These are phyloP conservation scores for Drosophila colorata DNA, from an alignment of 2,888 invertebrate genomes.

Conservation along the genomic window DNA sequence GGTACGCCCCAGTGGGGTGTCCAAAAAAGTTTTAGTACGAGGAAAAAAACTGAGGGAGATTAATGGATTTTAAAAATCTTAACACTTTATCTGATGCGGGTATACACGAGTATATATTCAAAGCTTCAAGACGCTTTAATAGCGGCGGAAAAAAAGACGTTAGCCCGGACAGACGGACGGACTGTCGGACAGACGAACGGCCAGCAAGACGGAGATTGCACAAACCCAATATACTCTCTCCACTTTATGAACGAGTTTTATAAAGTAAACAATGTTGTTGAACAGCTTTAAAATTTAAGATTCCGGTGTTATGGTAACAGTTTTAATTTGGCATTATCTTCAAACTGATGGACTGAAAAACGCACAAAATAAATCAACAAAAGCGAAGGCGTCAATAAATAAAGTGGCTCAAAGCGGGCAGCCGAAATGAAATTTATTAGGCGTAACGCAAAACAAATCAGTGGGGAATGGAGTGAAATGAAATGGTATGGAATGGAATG, in stretches of 20 bases:
- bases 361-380: conserved; percentile 24
- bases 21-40: too few relatives aligned
- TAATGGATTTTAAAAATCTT: too few relatives aligned
- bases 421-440: conserved; percentile 38
- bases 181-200: too few relatives aligned
- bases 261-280: too few relatives aligned
- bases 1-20: too few relatives aligned
- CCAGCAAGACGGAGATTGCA: too few relatives aligned
- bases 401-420: conserved; percentile 13
- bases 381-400: conserved; percentile 39
- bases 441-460: conserved; percentile 32
- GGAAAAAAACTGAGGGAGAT: too few relatives aligned
- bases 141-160: too few relatives aligned
- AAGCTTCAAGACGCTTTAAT: too few relatives aligned
- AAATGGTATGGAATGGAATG: background rate
- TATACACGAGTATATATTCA: too few relatives aligned
- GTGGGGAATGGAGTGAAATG: conserved; percentile 2
- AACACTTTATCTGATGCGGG: too few relatives aligned
- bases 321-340: background rate
- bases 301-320: conserved; percentile 1
- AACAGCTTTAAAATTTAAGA: background rate
- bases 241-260: background rate
- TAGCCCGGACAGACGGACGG: too few relatives aligned
- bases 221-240: background rate
- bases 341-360: conserved; percentile 24